Evolutionary conservation across 2,797 vertebrate genomes (phyloP), one percentile per base, ranked within the genome.

Genomic region (Malacoraja senta): DNA sequence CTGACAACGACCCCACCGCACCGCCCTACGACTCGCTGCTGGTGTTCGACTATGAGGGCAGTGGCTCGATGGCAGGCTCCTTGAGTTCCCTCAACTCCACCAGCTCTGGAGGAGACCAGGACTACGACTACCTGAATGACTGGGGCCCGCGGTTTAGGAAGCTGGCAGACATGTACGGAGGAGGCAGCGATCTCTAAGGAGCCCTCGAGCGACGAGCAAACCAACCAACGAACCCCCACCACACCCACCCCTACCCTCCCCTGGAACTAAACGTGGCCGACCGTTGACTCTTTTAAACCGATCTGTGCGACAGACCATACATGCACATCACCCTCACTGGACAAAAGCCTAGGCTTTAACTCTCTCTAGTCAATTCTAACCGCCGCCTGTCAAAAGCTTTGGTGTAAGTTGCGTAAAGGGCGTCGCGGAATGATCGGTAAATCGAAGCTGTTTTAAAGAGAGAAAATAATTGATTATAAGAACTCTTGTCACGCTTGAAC

Each of bases 401-500:
- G 97, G 97, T 53, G 96, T 97, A 97, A 97, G 96, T 97, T 97
- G 96, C 97, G 97, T 97, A 97, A 96, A 97, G 96, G 97, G 97
- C 97, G 96, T 97, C 96, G 96, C 96, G 97, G 96, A 97, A 97
- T 97, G 97, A 96, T 97, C 96, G 97, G 97, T 97, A 97, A 97
- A 97, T 97, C 97, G 97, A 98, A 97, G 96, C 97, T 97, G 97
- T 97, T 97, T 91, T 97, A 97, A 97, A 97, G 95, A 95, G 93
- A 95, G 94, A 88, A 95, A 96, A 96, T 96, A 96, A 96, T 97
- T 97, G 98, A 97, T 96, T 95, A 95, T 95, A 95, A 97, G 95
- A 95, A 95, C 98, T 99, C 99, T 53, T 98, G 98, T 98, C 98
- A 99, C 98, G 99, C 98, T 99, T 99, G 98, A 99, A 99, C 98